These are phyloP conservation scores for Drosophila tani DNA, from an alignment of 1,140 invertebrate species.

Conservation along the genomic window DNA sequence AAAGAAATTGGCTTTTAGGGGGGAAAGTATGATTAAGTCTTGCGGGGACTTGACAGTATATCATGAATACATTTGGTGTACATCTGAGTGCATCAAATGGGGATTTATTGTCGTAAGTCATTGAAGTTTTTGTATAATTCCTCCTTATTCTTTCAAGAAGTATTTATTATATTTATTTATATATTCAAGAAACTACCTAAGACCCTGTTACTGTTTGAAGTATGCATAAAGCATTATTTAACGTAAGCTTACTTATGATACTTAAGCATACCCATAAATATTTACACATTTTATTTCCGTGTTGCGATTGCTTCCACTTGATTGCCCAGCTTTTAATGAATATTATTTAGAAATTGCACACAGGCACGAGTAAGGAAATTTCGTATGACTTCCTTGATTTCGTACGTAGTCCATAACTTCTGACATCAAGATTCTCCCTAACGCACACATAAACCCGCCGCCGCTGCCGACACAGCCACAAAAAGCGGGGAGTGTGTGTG, in stretches of 20 bases:
- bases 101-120: neutral
- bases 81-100: constrained; percentile 11
- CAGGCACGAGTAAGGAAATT: constrained; percentile 19
- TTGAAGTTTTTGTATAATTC: neutral
- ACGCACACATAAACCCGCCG: constrained; percentile 24
- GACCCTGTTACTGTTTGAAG: neutral
- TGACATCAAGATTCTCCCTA: constrained; percentile 44
- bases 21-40: constrained; percentile 41
- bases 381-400: constrained; percentile 30
- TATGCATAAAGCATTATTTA: neutral
- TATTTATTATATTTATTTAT: constrained; percentile 11
- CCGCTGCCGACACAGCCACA: constrained; percentile 11
- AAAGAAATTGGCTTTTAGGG: constrained; percentile 18
- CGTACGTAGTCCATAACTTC: constrained; percentile 66
- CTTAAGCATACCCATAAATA: constrained; percentile 24
- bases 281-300: constrained; percentile 6
- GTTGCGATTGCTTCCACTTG: constrained; percentile 13
- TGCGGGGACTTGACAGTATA: constrained; percentile 11
- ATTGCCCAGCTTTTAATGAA: constrained; percentile 25
- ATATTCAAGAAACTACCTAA: neutral
- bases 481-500: constrained; percentile 6
- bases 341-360: constrained; percentile 25
- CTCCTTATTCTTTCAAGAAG: neutral
- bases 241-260: constrained; percentile 3
- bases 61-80: constrained; percentile 18